Percentiles rank a stretch among this genome's conserved stretches.
Conservation (phyloP, 2,113 vertebrate genomes). For the Puma concolor region DNA sequence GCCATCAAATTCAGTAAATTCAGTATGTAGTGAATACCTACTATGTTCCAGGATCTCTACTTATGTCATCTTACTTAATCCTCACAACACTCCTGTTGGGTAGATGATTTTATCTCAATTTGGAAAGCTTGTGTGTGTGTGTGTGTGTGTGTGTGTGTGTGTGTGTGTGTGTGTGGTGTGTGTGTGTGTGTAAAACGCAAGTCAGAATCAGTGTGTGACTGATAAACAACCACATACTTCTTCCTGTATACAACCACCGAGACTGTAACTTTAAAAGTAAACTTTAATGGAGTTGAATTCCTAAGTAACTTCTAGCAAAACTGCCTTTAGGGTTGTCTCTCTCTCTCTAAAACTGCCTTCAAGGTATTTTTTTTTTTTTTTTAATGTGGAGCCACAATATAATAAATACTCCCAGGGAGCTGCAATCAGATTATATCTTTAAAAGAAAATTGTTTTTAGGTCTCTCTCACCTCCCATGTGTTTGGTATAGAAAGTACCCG, state of each 20-base stretch:
- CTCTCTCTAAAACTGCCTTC: background rate
- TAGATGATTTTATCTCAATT: background rate
- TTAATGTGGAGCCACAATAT: background rate
- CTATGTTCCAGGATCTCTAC: background rate
- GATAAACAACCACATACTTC: background rate
- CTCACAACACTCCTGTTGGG: background rate
- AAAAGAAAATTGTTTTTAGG: background rate
- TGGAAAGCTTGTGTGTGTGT: background rate
- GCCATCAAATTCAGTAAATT: background rate
- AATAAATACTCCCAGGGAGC: background rate
- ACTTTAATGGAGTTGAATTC: background rate
- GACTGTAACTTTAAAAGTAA: constrained; percentile 2
- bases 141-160: background rate
- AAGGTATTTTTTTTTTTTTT: background rate
- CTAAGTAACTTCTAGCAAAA: background rate
- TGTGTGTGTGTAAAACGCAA: background rate
- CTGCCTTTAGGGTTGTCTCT: background rate
- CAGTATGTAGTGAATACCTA: background rate
- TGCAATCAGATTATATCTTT: background rate
- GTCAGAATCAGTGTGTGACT: background rate
- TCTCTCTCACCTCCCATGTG: background rate
- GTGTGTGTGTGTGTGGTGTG: background rate
- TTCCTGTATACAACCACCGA: background rate
- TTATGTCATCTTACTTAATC: background rate
- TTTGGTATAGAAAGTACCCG: background rate